Percentiles rank a stretch among this genome's conserved stretches.
phyloP scores from a whole-genome alignment of 2,113 vertebrate genomes.

The Saguinus imperator region DNA sequence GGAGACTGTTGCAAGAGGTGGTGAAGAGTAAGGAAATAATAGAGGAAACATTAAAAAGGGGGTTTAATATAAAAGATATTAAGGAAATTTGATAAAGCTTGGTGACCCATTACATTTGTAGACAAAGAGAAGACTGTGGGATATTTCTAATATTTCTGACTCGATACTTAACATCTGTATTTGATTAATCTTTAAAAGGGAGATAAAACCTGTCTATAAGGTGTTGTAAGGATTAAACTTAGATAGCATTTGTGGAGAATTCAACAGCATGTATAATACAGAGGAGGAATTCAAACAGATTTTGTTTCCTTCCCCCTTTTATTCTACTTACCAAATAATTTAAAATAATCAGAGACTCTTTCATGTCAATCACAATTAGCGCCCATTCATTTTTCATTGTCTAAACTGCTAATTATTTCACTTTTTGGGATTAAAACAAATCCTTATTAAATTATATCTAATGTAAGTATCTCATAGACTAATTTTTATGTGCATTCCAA shows the following conservation, averaged over 20 bases:
- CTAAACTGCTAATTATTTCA: slow-evolving; percentile 39
- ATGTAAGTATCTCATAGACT: neutral
- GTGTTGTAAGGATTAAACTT: neutral
- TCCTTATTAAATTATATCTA: neutral
- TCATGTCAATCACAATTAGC: slow-evolving; percentile 12
- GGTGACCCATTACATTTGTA: neutral
- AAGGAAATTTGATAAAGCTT: neutral
- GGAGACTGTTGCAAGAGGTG: neutral
- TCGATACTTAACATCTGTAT: neutral
- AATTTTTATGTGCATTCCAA: slow-evolving; percentile 20
- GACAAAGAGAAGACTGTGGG: neutral
- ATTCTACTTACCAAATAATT: neutral
- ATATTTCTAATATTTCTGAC: neutral
- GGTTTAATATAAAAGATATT: neutral
- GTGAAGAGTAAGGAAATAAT: neutral
- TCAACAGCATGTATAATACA: neutral
- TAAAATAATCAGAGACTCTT: slow-evolving; percentile 7
- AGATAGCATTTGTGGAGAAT: neutral
- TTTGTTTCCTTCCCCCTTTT: neutral
- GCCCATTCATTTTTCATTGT: neutral
- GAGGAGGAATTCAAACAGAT: neutral
- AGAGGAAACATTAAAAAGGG: neutral
- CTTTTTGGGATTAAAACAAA: slow-evolving; percentile 29
- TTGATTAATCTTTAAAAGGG: slow-evolving; percentile 23
- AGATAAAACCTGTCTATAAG: neutral